These are phyloP conservation scores for Montipora foliosa DNA, from an alignment of 64 coral and sea anemone species.

Conservation along the genomic window DNA sequence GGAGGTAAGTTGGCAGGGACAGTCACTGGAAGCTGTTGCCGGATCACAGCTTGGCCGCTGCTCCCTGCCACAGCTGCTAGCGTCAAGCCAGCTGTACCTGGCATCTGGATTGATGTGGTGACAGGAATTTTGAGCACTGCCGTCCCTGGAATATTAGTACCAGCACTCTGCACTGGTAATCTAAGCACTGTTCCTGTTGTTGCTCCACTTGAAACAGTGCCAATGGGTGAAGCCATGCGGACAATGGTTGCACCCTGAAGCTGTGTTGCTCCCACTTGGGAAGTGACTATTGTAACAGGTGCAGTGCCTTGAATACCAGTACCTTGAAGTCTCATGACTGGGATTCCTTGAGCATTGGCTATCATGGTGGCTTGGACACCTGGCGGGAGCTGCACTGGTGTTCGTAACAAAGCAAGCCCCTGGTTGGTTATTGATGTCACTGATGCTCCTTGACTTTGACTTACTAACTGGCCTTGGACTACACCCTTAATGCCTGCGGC, in stretches of 20 bases:
- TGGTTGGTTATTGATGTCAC: conserved; percentile 66
- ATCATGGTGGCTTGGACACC: conserved; percentile 97
- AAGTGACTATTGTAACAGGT: conserved; percentile 82
- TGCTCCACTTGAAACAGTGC: conserved; percentile 35
- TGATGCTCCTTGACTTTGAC: conserved; percentile 67
- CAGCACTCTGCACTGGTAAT: conserved; percentile 61
- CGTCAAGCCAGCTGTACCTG: conserved; percentile 27
- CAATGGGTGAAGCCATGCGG: conserved; percentile 77
- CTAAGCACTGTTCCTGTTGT: conserved; percentile 64
- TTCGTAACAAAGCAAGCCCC: conserved; percentile 81
- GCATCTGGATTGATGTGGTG: conserved; percentile 50
- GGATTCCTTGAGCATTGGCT: conserved; percentile 90
- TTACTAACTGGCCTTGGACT: conserved; percentile 67
- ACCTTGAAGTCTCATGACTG: conserved; percentile 91
- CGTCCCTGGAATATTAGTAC: conserved; percentile 7
- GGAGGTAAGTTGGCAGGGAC: conserved; percentile 82
- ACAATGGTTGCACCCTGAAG: conserved; percentile 89
- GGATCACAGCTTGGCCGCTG: conserved; percentile 35
- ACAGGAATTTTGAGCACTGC: conserved; percentile 25
- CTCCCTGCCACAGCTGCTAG: conserved; percentile 16
- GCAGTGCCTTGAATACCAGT: conserved; percentile 82
- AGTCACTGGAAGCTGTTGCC: conserved; percentile 63
- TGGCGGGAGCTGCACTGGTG: conserved; percentile 89
- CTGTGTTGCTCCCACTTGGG: conserved; percentile 73
- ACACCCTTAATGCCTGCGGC: conserved; percentile 47